Evolutionary conservation across 2,797 vertebrate species (phyloP), one percentile per base, ranked within the genome.

Genomic region (Sorex maritimensis): DNA sequence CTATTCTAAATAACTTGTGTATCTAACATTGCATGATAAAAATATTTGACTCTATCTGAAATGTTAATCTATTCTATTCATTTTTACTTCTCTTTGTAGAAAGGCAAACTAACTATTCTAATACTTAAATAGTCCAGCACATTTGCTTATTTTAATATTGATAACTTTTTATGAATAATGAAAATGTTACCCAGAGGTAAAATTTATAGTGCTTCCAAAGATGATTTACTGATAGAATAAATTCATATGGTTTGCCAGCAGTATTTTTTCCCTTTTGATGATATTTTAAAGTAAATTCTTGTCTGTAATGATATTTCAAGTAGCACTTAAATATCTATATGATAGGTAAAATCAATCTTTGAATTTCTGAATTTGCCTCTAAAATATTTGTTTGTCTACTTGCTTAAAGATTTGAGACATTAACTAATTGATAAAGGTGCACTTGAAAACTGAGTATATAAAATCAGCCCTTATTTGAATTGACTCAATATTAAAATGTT

Each of bases 241-340:
- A 92, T 55, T 4, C 44, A 78, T 80, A 24, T 87, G 67, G 73
- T 93, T 95, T 92, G 63, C 67, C 75, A 86, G n/a, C 21, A 91
- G 69, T 65, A 63, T 61, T 17, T 74, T 71, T 8, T 52, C 52
- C 13, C 13, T 88, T 81, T 83, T 55, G 46, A 12, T 73, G 38
- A 88, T 72, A 5, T 75, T 86, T 83, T 84, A 85, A 91, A 75
- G 69, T 92, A 91, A 88, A 80, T 24, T 80, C 81, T 87, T 95
- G 82, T 46, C 24, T 83, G 0, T 84, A 46, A 41, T n/a, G 28
- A 9, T 88, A 23, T 26, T 83, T 90, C 21, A 30, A 69, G 73
- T 80, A 90, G 34, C 95, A 79, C 5, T 85, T 78, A 84, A 94
- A 80, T 68, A 75, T n/a, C 34, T 21, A 87, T 82, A 73, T 69